phyloP scores from a whole-genome alignment of 1,140 invertebrate species.

The Zaprionus gabonicus region DNA sequence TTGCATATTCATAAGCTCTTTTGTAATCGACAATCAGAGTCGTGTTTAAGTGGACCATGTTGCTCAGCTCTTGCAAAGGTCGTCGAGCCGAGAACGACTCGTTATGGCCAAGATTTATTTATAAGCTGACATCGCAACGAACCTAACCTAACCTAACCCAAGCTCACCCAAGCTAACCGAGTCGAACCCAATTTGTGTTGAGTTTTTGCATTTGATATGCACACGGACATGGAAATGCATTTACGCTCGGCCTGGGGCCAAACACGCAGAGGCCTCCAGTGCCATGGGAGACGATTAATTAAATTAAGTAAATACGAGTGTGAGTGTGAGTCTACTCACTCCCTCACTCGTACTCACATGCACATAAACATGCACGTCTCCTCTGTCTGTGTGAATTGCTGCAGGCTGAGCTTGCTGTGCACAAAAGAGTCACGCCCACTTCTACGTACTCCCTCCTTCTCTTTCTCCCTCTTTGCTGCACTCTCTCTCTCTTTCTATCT shows the following conservation, averaged over 20 bases:
- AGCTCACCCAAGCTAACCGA: conserved; percentile 35
- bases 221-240: conserved; percentile 36
- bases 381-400: conserved; percentile 28
- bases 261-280: conserved; percentile 36
- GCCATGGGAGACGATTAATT: conserved; percentile 48
- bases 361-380: neutral
- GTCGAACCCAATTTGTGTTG: neutral
- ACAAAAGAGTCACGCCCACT: conserved; percentile 33
- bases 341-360: neutral
- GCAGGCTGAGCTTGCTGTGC: conserved; percentile 26
- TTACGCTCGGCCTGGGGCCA: conserved; percentile 25
- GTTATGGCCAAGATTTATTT: neutral
- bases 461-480: too few relatives aligned
- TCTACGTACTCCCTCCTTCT: too few relatives aligned
- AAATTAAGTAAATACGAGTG: conserved; percentile 48
- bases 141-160: neutral
- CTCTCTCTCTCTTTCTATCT: neutral
- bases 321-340: neutral
- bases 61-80: neutral
- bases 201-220: conserved; percentile 8
- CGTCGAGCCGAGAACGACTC: too few relatives aligned
- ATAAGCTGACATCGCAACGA: neutral
- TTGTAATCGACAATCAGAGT: neutral
- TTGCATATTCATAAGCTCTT: neutral
- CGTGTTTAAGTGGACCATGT: neutral